Conservation (phyloP, 2,113 vertebrate genomes). For the Marmota flaviventris region DNA sequence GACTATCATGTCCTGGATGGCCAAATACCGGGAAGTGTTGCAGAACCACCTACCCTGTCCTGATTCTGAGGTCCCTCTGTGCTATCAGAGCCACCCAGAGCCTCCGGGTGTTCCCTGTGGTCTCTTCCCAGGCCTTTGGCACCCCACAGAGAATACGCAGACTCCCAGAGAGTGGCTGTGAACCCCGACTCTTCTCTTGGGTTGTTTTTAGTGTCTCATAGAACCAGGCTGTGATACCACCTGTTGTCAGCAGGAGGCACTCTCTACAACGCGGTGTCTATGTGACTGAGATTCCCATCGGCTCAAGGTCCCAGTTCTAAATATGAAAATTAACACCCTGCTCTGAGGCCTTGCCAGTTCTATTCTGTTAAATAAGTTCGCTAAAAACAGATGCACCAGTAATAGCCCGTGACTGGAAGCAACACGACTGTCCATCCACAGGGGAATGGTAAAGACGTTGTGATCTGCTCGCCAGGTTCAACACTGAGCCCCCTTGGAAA, state of each 20-base stretch:
- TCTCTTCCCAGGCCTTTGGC: background rate
- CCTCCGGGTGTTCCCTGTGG: background rate
- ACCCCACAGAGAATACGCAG: background rate
- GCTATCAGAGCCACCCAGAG: background rate
- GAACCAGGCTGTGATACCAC: background rate
- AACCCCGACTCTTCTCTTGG: background rate
- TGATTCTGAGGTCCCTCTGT: background rate
- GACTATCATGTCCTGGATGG: background rate
- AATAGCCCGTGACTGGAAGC: background rate
- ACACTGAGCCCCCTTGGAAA: background rate
- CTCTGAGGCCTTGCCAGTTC: background rate
- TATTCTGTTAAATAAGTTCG: background rate
- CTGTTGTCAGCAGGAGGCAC: background rate
- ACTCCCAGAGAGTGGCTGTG: background rate
- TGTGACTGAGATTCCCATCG: too few relatives aligned
- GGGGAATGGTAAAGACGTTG: background rate
- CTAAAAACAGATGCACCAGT: background rate
- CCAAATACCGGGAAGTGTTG: constrained; percentile 22
- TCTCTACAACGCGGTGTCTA: rapidly evolving
- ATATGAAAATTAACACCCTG: background rate
- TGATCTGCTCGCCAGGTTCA: rapidly evolving
- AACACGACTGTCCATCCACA: rapidly evolving
- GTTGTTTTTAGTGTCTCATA: background rate
- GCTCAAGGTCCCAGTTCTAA: background rate
- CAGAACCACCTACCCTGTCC: background rate